These are phyloP conservation scores for Molanna angustata DNA, from an alignment of 2,888 invertebrate genomes.

Conservation along the genomic window DNA sequence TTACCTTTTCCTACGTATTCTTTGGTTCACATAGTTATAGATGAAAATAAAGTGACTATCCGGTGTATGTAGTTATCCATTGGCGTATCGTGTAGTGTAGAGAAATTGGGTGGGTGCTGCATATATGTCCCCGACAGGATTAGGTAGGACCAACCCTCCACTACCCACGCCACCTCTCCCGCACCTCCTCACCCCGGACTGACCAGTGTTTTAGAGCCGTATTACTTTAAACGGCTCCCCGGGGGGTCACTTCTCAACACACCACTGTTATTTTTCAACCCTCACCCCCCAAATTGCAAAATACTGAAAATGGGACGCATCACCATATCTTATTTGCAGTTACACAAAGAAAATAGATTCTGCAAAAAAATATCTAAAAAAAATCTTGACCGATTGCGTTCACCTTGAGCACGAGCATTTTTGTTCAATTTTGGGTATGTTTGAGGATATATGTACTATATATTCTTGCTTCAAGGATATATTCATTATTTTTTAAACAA, in stretches of 20 bases:
- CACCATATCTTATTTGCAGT: slow-evolving; percentile 1
- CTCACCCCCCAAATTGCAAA: slow-evolving; percentile 19
- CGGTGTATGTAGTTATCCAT: background rate
- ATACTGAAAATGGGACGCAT: background rate
- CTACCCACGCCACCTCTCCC: no score
- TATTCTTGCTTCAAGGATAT: no score
- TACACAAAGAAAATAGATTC: background rate
- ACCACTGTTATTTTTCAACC: slow-evolving; percentile 33
- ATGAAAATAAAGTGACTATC: slow-evolving; percentile 15
- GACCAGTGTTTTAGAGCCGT: slow-evolving; percentile 33
- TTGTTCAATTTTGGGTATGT: no score
- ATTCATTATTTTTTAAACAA: no score
- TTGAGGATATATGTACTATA: no score
- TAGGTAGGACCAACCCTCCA: no score
- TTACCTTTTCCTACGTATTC: no score
- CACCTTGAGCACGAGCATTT: no score
- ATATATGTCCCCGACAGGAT: slow-evolving; percentile 21
- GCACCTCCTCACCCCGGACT: slow-evolving; percentile 16
- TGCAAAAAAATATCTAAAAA: no score
- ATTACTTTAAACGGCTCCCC: slow-evolving; percentile 34
- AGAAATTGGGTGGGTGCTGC: slow-evolving; percentile 6
- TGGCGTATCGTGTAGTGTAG: slow-evolving; percentile 3
- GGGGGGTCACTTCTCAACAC: slow-evolving; percentile 33
- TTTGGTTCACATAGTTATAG: no score
- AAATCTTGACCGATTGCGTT: no score